Base-by-base conservation (phyloP, 1,140 invertebrate species). In the Drosophila paulistorum region DNA sequence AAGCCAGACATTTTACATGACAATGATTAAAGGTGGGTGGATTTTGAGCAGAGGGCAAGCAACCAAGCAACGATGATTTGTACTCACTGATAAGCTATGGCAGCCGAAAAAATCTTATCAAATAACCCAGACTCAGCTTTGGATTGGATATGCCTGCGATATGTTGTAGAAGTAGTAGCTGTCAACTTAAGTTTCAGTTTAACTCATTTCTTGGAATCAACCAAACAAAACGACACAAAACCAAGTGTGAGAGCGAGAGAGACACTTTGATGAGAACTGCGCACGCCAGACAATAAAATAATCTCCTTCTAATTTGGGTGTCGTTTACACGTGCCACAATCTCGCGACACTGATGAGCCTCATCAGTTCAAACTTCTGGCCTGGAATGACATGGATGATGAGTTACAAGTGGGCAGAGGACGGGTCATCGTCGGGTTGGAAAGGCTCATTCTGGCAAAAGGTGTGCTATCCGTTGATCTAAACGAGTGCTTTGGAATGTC, bases 291-390 rank as follows among this genome's bases (percentile, higher is more conserved):
- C 79, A 81, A 86, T 86, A 82, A 87, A 83, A 87, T 87, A 83
- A 87, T 87, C 77, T 83, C 33, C 70, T 70, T 74, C 83, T 87
- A 87, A 87, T 87, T 87, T 87, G 83, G 79, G 83, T 87, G 83
- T 87, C 84, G 77, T 80, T 87, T 87, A 87, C 83, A 89, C 79
- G 79, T 89, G 84, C 84, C 84, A 77, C 60, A 74, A 77, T 65
- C 74, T 41, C 62, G 10, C 23, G 67, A 69, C 76, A 72, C 73
- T 84, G 81, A 84, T 85, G 77, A 82, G 67, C 71, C 73, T 68
- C 79, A 81, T 68, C 78, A 75, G 61, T 59, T 64, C 17, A 51
- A 48, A 51, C 45, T n/a, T 17, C 23, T 20, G 9, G 30, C 30
- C 45, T 10, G 17, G 17, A 51, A 51, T 51, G 45, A 51, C 45